Conservation (phyloP, 35 echinoderm and acorn worm species). For the Patiria miniata region DNA sequence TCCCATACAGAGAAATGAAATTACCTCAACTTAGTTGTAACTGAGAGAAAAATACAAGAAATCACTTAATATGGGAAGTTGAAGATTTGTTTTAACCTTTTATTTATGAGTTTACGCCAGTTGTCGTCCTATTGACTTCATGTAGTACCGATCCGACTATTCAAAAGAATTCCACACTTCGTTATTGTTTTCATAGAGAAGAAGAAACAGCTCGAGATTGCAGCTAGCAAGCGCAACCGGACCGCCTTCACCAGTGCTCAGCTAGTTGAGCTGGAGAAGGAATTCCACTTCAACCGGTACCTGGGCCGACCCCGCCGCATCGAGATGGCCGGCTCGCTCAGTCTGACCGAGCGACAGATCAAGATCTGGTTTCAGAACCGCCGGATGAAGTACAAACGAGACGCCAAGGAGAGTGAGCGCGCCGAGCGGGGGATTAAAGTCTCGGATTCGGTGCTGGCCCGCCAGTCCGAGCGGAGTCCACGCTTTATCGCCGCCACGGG, state of each 20-base stretch:
- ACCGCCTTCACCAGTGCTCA: slow-evolving; percentile 86
- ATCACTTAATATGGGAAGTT: no score
- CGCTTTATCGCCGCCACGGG: slow-evolving; percentile 35
- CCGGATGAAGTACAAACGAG: slow-evolving; percentile 90
- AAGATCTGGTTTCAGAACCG: slow-evolving; percentile 99
- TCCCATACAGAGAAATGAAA: no score
- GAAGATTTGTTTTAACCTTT: no score
- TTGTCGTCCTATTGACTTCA: no score
- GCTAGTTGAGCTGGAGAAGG: slow-evolving; percentile 93
- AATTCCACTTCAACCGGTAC: slow-evolving; percentile 94
- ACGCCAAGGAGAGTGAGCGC: slow-evolving; percentile 81
- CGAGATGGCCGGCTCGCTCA: slow-evolving; percentile 82
- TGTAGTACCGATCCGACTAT: no score
- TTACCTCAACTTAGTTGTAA: no score
- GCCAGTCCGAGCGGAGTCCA: slow-evolving; percentile 53
- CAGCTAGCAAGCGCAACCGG: slow-evolving; percentile 64
- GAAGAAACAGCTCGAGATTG: slow-evolving; percentile 14
- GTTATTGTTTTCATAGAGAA: slow-evolving; percentile 9
- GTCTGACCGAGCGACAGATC: slow-evolving; percentile 86
- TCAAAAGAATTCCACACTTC: no score
- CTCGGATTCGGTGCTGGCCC: slow-evolving; percentile 59
- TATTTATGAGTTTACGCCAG: no score
- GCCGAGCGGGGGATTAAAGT: slow-evolving; percentile 66
- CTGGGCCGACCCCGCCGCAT: slow-evolving; percentile 67
- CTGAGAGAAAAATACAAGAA: no score